Conservation (phyloP, 2,113 vertebrate genomes). For the Oxygymnocypris stewartii region DNA sequence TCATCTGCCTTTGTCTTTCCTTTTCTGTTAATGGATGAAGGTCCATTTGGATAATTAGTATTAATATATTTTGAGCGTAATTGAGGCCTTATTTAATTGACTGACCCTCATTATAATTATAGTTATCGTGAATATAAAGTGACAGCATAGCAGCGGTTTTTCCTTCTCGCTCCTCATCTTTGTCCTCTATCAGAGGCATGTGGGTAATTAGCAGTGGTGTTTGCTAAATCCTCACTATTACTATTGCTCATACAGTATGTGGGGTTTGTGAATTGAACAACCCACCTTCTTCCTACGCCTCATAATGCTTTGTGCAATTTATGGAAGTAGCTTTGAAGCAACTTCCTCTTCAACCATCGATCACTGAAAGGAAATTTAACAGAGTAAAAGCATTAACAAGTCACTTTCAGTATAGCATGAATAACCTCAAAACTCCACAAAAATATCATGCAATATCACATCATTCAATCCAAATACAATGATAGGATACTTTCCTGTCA, state of each 20-base stretch:
- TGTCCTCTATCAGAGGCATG: not conserved
- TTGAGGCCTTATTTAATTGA: conserved; percentile 65
- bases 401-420: no score
- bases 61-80: conserved; percentile 49
- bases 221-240: not conserved
- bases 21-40: conserved; percentile 49
- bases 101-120: conserved; percentile 69
- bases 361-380: no score
- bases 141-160: conserved; percentile 40
- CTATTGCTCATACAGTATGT: not conserved
- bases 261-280: not conserved
- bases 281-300: no score
- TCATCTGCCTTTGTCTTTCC: conserved; percentile 19
- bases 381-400: no score
- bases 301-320: no score
- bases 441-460: no score
- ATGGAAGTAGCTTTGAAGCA: no score
- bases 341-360: no score
- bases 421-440: no score
- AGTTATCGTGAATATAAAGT: conserved; percentile 58
- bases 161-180: not conserved
- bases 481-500: no score
- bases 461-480: no score
- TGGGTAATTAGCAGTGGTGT: not conserved
- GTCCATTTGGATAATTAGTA: conserved; percentile 68